Percentiles rank a stretch among this genome's conserved stretches.
These are phyloP conservation scores for Argyrosomus regius DNA, from an alignment of 2,797 vertebrate genomes.

Conservation along the genomic window DNA sequence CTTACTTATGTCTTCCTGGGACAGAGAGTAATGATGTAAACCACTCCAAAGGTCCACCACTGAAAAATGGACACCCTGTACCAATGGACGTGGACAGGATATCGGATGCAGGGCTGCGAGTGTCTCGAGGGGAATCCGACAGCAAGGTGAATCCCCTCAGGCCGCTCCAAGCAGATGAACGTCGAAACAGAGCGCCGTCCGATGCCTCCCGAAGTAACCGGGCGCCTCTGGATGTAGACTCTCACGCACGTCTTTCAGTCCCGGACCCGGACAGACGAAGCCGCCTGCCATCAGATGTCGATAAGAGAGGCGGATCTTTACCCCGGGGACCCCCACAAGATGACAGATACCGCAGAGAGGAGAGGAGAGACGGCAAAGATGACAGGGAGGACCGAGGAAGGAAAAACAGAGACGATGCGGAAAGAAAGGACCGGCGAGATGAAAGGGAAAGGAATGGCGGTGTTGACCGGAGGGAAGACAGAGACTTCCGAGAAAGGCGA, in stretches of 20 bases:
- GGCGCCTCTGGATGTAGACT: slow-evolving; percentile 86
- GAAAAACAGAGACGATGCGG: slow-evolving; percentile 65
- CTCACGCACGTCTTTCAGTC: slow-evolving; percentile 72
- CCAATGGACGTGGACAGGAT: slow-evolving; percentile 78
- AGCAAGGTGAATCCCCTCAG: slow-evolving; percentile 61
- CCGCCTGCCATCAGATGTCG: slow-evolving; percentile 75
- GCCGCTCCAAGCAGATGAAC: slow-evolving; percentile 74
- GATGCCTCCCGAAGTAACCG: slow-evolving; percentile 84
- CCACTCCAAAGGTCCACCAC: slow-evolving; percentile 77
- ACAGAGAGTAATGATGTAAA: slow-evolving; percentile 87
- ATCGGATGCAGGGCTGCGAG: slow-evolving; percentile 55
- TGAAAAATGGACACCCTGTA: slow-evolving; percentile 92
- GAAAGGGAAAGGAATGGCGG: slow-evolving; percentile 54
- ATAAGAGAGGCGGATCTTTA: slow-evolving; percentile 69
- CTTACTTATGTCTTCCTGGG: slow-evolving; percentile 14
- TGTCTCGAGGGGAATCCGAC: slow-evolving; percentile 72
- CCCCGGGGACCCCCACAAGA: slow-evolving; percentile 70
- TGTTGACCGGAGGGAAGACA: slow-evolving; percentile 62
- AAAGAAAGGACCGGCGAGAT: slow-evolving; percentile 65
- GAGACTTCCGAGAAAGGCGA: slow-evolving; percentile 57
- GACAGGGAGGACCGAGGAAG: slow-evolving; percentile 61
- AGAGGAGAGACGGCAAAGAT: slow-evolving; percentile 70
- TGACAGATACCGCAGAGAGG: slow-evolving; percentile 75
- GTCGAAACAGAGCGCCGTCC: slow-evolving; percentile 65
- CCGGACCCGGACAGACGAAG: slow-evolving; percentile 69